These are phyloP conservation scores for Rhagium mordax DNA, from an alignment of 2,888 invertebrate species.

Conservation along the genomic window DNA sequence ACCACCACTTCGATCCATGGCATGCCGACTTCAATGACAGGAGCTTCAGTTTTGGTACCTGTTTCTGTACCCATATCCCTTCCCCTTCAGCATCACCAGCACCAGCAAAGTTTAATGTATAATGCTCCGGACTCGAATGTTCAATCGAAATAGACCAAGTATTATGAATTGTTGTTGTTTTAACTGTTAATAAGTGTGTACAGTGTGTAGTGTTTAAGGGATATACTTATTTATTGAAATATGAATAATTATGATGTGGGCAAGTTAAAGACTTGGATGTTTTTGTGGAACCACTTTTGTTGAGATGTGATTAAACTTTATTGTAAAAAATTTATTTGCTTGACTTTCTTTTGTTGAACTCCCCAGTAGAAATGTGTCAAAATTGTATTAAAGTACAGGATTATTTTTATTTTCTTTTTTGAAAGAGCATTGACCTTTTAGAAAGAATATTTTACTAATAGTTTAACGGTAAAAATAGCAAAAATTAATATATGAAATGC, in stretches of 20 bases:
- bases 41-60: conserved; percentile 59
- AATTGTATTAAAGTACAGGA: no score
- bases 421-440: no score
- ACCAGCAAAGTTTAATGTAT: conserved; percentile 55
- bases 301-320: no score
- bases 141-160: conserved; percentile 48
- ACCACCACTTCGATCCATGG: conserved; percentile 62
- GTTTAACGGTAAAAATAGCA: no score
- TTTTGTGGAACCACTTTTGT: not conserved
- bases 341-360: no score
- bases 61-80: conserved; percentile 53
- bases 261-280: not conserved
- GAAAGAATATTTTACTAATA: no score
- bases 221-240: conserved; percentile 27
- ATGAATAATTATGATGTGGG: not conserved
- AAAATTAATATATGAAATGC: no score
- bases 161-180: conserved; percentile 5
- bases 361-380: no score
- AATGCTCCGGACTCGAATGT: conserved; percentile 59
- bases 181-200: conserved; percentile 27
- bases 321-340: no score
- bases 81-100: conserved; percentile 49
- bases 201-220: conserved; percentile 23
- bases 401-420: no score
- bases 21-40: conserved; percentile 50